Conservation (phyloP, 1,140 invertebrate genomes). For the Elymnias hypermnestra region DNA sequence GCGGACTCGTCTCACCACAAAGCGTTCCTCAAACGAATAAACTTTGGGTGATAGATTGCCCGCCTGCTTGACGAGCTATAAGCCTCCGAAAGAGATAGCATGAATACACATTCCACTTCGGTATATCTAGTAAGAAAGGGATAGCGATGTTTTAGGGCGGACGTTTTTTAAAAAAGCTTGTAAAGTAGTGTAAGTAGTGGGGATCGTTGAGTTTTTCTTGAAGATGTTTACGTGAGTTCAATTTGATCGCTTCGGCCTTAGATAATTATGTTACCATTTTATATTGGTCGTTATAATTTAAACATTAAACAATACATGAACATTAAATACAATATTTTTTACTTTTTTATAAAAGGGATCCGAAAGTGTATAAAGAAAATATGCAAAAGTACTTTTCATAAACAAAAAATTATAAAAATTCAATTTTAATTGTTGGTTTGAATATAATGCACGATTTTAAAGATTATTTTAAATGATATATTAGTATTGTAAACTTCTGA, state of each 20-base stretch:
- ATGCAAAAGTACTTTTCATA: too few relatives aligned
- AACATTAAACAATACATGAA: slow-evolving; percentile 1
- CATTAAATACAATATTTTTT: background rate
- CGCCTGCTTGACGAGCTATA: slow-evolving; percentile 55
- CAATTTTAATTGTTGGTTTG: too few relatives aligned
- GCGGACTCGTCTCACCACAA: slow-evolving; percentile 56
- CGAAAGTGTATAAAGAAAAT: too few relatives aligned
- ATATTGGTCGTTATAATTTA: slow-evolving; percentile 35
- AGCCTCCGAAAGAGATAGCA: slow-evolving; percentile 56
- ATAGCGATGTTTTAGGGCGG: slow-evolving; percentile 39
- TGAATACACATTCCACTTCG: slow-evolving; percentile 6
- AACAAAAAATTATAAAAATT: too few relatives aligned
- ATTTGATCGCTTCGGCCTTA: slow-evolving; percentile 63
- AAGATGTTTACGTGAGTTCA: slow-evolving; percentile 72
- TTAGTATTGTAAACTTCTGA: too few relatives aligned
- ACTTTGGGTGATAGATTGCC: slow-evolving; percentile 68
- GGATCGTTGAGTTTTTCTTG: slow-evolving; percentile 74
- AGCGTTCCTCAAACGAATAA: slow-evolving; percentile 71
- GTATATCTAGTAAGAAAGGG: slow-evolving; percentile 25
- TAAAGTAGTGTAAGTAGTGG: slow-evolving; percentile 69
- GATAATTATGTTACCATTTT: slow-evolving; percentile 26
- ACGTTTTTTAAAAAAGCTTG: slow-evolving; percentile 67
- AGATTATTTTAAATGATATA: too few relatives aligned
- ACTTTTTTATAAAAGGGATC: too few relatives aligned
- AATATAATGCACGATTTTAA: too few relatives aligned